Base-by-base conservation (phyloP, 1,140 invertebrate genomes). In the Laodelphax striatellus region DNA sequence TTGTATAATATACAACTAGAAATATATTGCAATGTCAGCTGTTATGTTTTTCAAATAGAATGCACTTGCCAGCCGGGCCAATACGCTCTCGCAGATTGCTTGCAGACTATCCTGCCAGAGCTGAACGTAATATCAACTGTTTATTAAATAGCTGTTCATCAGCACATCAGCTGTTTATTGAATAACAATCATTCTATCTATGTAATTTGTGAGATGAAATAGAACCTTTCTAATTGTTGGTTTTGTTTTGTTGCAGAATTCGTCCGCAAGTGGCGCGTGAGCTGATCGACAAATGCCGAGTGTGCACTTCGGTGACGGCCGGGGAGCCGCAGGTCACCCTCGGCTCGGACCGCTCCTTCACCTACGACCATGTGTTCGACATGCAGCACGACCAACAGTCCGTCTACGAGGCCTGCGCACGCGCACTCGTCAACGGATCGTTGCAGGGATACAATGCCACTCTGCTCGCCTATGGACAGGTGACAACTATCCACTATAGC, bases 321-420 rank as follows among this genome's bases (percentile, higher is more conserved):
- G 87, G 84, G 1, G 91, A 94, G 65, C 90, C 94, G 0, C 92
- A 98, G 71, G 85, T 98, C 1, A 87, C 92, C 61, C 78, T 99
- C 8, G 95, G 94, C 52, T 86, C 88, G 16, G 94, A 98, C 73
- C 91, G 95, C 70, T 86, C 89, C 38, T 99, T 98, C 77, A 98
- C 97, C 6, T 99, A 96, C 74, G 94, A 99, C 76, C 87, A 90
- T 77, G 94, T 98, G 5, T 95, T 97, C 71, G 90, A 95, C 70
- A 84, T 82, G 5, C 78, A 76, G 56, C 77, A 80, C n/a, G 77
- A 78, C 53, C 90, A 94, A 70, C 78, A 65, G 84, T 92, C 79
- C 71, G 86, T 98, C 22, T 98, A 97, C 71, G 80, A 86, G n/a
- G 81, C 79, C 0, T 94, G 91, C 72, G 92, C 97, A 22, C 80